Evolutionary conservation across 2,113 vertebrate species (phyloP).

Genomic region (Melanerpes formicivorus): DNA sequence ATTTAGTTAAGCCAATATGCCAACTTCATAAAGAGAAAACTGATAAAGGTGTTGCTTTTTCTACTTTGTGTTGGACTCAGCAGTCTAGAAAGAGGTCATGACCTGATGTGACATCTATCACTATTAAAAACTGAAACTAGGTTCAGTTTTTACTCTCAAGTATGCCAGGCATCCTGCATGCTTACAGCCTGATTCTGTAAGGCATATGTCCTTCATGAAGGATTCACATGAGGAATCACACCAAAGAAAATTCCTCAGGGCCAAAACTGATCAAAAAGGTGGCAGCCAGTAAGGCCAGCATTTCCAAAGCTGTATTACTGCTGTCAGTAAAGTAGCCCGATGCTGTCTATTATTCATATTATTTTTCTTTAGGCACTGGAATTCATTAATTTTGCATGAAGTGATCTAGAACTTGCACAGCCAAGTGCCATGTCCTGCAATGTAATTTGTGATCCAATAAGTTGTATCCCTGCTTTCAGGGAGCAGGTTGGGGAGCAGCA

Average conservation of each 20-base stretch:
- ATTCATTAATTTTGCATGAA: not conserved
- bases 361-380: not conserved
- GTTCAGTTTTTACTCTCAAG: not conserved
- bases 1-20: not conserved
- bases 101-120: not conserved
- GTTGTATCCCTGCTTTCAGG: not conserved
- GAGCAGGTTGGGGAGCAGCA: not conserved
- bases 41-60: not conserved
- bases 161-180: not conserved
- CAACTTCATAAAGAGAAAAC: not conserved
- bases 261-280: not conserved
- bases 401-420: not conserved
- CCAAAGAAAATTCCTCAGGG: not conserved
- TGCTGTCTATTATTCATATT: not conserved
- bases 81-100: not conserved
- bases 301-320: not conserved
- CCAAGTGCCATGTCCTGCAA: not conserved
- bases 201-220: not conserved
- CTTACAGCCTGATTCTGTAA: not conserved
- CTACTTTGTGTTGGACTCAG: not conserved
- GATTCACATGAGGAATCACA: not conserved
- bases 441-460: not conserved
- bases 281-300: not conserved
- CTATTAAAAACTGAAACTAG: not conserved
- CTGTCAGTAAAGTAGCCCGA: not conserved